Evolutionary conservation across 2,113 vertebrate species (phyloP).

Genomic region (Typhlomys cinereus): DNA sequence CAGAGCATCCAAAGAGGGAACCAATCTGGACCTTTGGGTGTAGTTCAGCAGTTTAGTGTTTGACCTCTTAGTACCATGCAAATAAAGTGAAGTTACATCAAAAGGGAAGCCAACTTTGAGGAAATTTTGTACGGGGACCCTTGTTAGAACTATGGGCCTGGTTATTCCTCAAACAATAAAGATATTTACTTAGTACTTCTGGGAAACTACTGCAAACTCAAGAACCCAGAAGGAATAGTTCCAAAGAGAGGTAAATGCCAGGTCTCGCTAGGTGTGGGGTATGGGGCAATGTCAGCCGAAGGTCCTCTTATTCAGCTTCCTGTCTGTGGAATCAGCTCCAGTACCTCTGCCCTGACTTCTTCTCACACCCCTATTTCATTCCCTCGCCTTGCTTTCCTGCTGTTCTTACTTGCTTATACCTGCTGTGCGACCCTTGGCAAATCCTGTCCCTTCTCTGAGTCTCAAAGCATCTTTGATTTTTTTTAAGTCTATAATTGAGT

Average conservation of each 20-base stretch:
- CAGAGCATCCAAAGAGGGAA: not conserved
- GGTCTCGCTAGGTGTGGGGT: constrained; percentile 28
- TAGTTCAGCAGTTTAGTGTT: not conserved
- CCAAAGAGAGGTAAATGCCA: constrained; percentile 55
- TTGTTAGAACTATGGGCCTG: constrained; percentile 33
- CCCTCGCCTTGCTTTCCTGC: not conserved
- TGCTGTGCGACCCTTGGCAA: constrained; percentile 59
- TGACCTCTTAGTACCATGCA: not conserved
- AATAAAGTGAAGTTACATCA: not conserved
- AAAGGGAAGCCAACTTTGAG: not conserved
- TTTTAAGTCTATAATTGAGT: constrained; percentile 56
- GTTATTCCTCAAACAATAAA: constrained; percentile 52
- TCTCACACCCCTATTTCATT: not conserved
- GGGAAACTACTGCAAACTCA: constrained; percentile 62
- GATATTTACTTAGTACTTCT: constrained; percentile 66
- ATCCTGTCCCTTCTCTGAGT: constrained; percentile 3
- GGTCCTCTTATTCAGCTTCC: not conserved
- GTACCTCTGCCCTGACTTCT: not conserved
- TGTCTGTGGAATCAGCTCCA: constrained; percentile 31
- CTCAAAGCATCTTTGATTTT: constrained; percentile 28
- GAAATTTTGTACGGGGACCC: constrained; percentile 3
- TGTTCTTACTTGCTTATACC: not conserved
- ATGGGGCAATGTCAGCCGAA: constrained; percentile 15
- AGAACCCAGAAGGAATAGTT: constrained; percentile 53
- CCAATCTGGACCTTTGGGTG: not conserved